A percentile compares a stretch with the other conserved stretches of the same genome.
Evolutionary conservation across 2,797 vertebrate genomes (phyloP).

Genomic region (Amblyopsis hoosieri): DNA sequence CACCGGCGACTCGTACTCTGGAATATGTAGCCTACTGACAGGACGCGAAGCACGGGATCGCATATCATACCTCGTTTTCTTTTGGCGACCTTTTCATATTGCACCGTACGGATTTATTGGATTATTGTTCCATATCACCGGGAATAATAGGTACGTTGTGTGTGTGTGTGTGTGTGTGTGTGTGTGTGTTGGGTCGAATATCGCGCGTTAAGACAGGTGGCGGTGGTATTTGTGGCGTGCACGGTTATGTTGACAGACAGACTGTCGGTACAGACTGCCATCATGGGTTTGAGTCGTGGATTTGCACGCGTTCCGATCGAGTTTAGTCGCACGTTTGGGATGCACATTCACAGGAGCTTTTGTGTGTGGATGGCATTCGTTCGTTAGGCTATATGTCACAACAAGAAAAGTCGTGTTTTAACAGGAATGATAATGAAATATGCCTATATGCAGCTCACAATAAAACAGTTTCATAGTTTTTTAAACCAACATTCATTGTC

Average conservation of each 20-base stretch:
- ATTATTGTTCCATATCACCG: constrained; percentile 68
- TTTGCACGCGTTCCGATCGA: constrained; percentile 47
- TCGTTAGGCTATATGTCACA: not conserved
- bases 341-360: constrained; percentile 65
- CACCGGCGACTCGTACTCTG: constrained; percentile 56
- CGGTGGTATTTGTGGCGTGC: not conserved
- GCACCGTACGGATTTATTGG: constrained; percentile 63
- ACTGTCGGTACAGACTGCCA: not conserved
- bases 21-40: constrained; percentile 79
- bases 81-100: constrained; percentile 27
- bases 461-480: too few species aligned
- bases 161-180: too few species aligned
- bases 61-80: not conserved
- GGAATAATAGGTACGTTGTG: constrained; percentile 50
- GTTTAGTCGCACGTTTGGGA: constrained; percentile 29
- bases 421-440: constrained; percentile 1
- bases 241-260: constrained; percentile 35
- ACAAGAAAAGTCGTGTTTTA: not conserved
- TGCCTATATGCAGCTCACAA: too few species aligned
- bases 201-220: not conserved
- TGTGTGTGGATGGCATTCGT: constrained; percentile 32
- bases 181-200: not conserved
- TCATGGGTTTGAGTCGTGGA: constrained; percentile 32
- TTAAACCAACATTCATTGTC: too few species aligned
- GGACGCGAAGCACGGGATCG: constrained; percentile 15